Percentiles rank a stretch among this genome's conserved stretches.
Evolutionary conservation across 2,888 invertebrate genomes (phyloP).

Genomic region (Apomyelois bistriatella): DNA sequence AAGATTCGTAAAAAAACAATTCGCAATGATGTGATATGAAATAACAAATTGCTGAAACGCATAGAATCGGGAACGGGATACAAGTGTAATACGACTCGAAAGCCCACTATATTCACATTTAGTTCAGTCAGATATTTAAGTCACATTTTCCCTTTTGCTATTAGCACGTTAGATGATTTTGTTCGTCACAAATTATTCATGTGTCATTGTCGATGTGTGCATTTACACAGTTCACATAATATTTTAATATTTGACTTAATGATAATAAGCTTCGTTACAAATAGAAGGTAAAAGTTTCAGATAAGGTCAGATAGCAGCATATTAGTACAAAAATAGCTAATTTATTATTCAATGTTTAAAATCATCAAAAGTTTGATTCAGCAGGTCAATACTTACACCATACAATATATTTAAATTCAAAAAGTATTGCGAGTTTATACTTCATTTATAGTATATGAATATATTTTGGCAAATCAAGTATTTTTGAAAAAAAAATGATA

Average conservation of each 20-base stretch:
- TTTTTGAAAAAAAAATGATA: slow-evolving; percentile 54
- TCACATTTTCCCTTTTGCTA: too few relatives aligned
- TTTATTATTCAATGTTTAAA: not conserved
- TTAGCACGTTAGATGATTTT: not conserved
- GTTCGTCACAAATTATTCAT: slow-evolving; percentile 39
- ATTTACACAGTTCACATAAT: slow-evolving; percentile 28
- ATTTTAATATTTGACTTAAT: slow-evolving; percentile 2
- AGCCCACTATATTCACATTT: too few relatives aligned
- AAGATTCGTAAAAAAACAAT: too few relatives aligned
- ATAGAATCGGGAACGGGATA: too few relatives aligned
- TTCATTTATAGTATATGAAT: slow-evolving; percentile 20
- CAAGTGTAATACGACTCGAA: too few relatives aligned
- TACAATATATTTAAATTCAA: not conserved
- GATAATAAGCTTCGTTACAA: not conserved
- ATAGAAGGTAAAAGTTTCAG: slow-evolving; percentile 18
- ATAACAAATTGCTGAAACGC: too few relatives aligned
- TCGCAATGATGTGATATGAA: too few relatives aligned
- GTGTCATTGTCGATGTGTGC: slow-evolving; percentile 27
- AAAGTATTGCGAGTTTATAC: not conserved
- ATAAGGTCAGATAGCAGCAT: slow-evolving; percentile 30
- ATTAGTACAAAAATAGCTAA: slow-evolving; percentile 47
- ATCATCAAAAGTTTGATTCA: slow-evolving; percentile 15
- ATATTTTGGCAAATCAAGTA: slow-evolving; percentile 59
- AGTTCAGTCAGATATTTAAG: too few relatives aligned
- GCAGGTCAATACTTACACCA: not conserved